Conservation (phyloP, 2,888 invertebrate genomes). For the Agrochola litura region DNA sequence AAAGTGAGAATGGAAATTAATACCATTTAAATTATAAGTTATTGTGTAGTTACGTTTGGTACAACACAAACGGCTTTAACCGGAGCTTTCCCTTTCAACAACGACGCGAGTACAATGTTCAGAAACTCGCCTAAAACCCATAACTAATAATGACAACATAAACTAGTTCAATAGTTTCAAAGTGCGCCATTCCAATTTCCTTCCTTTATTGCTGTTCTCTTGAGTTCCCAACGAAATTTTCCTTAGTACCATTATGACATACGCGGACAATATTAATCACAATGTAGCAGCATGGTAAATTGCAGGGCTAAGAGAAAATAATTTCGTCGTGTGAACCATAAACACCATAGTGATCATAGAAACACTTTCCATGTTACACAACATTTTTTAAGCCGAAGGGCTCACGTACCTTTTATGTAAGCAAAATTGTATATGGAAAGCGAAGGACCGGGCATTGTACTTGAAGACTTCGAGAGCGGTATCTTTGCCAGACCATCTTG, state of each 20-base stretch:
- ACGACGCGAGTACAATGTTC: slow-evolving; percentile 42
- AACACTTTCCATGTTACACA: slow-evolving; percentile 68
- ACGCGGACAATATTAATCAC: slow-evolving; percentile 50
- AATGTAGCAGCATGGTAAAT: slow-evolving; percentile 36
- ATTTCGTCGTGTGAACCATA: slow-evolving; percentile 57
- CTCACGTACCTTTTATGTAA: slow-evolving; percentile 57
- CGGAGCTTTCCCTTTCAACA: slow-evolving; percentile 56
- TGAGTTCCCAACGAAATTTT: slow-evolving; percentile 46
- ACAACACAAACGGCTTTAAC: slow-evolving; percentile 38
- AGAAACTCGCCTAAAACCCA: slow-evolving; percentile 48
- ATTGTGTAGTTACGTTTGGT: slow-evolving; percentile 31
- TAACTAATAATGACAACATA: slow-evolving; percentile 61
- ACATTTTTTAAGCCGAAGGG: slow-evolving; percentile 63
- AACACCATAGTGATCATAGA: slow-evolving; percentile 47
- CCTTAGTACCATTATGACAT: slow-evolving; percentile 38
- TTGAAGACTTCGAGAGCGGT: slow-evolving; percentile 37
- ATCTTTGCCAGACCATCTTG: slow-evolving; percentile 48
- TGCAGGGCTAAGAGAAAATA: slow-evolving; percentile 50
- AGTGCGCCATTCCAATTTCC: slow-evolving; percentile 51
- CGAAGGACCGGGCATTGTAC: slow-evolving; percentile 42
- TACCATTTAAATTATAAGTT: slow-evolving; percentile 48
- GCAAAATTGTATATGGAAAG: slow-evolving; percentile 58
- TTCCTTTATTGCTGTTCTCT: slow-evolving; percentile 50
- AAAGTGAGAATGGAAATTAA: slow-evolving; percentile 49
- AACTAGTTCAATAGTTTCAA: slow-evolving; percentile 50